These are phyloP conservation scores for Microdon myrmicae DNA, from an alignment of 2,888 invertebrate genomes.

Conservation along the genomic window DNA sequence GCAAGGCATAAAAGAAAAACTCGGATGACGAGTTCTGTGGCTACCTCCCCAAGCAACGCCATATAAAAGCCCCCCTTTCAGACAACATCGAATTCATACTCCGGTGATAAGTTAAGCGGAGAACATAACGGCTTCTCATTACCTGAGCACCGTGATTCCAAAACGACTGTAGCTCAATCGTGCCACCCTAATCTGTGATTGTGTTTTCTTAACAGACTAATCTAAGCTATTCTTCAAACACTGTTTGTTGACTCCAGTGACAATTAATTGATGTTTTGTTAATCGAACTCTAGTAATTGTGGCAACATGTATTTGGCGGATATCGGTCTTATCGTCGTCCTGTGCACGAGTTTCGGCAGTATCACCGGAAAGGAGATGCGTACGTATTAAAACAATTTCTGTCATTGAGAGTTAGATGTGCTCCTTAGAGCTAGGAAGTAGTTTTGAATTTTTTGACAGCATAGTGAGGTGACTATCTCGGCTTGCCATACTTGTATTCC, in stretches of 20 bases:
- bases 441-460: constrained; percentile 15
- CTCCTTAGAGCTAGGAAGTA: constrained; percentile 14
- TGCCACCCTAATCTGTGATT: no score
- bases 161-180: no score
- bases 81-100: constrained; percentile 54
- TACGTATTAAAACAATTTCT: constrained; percentile 30
- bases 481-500: no score
- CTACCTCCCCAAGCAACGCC: constrained; percentile 33
- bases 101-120: constrained; percentile 52
- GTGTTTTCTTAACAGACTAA: no score
- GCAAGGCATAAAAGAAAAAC: constrained; percentile 24
- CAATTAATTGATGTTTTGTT: no score
- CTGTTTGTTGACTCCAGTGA: no score
- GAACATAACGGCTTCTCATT: constrained; percentile 49
- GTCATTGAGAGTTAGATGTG: constrained; percentile 9
- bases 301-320: no score
- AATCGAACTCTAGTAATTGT: no score
- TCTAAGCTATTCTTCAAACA: no score
- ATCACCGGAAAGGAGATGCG: constrained; percentile 34
- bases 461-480: constrained; percentile 35
- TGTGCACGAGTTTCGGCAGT: constrained; percentile 31
- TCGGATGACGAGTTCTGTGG: constrained; percentile 34
- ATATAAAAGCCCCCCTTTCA: constrained; percentile 50
- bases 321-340: no score
- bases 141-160: no score